A percentile compares a stretch with the other conserved stretches of the same genome.
These are phyloP conservation scores for Chlorodrepanis virens DNA, from an alignment of 2,113 vertebrate species.

Conservation along the genomic window DNA sequence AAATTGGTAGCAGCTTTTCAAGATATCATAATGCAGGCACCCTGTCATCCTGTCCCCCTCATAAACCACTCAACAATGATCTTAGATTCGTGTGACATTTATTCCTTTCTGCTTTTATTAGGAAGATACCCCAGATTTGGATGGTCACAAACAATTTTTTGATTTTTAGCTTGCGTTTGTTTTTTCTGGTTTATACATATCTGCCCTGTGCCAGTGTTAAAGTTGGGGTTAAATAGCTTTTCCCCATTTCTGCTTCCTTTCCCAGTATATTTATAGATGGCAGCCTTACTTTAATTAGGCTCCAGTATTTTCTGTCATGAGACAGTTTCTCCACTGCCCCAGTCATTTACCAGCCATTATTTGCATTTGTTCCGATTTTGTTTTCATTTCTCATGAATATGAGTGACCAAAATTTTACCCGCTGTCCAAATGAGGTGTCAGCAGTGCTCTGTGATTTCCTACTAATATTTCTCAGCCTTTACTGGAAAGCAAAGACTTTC, in stretches of 20 bases:
- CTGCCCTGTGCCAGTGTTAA: background rate
- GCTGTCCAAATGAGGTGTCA: background rate
- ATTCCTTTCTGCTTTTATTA: background rate
- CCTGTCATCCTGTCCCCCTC: background rate
- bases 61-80: background rate
- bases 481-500: background rate
- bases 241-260: background rate
- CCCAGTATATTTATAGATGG: background rate
- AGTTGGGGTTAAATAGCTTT: background rate
- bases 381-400: background rate
- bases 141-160: background rate
- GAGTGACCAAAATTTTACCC: background rate
- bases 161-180: background rate
- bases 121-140: background rate
- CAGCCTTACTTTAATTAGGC: background rate
- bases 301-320: background rate
- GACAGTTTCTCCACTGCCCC: background rate
- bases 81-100: accelerated
- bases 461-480: background rate
- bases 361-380: background rate
- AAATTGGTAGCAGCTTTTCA: background rate
- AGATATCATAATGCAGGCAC: background rate
- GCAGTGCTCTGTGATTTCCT: background rate
- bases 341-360: background rate
- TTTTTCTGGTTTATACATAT: background rate